Conservation (phyloP, 2,888 invertebrate genomes). For the Calephelis perditalis region DNA sequence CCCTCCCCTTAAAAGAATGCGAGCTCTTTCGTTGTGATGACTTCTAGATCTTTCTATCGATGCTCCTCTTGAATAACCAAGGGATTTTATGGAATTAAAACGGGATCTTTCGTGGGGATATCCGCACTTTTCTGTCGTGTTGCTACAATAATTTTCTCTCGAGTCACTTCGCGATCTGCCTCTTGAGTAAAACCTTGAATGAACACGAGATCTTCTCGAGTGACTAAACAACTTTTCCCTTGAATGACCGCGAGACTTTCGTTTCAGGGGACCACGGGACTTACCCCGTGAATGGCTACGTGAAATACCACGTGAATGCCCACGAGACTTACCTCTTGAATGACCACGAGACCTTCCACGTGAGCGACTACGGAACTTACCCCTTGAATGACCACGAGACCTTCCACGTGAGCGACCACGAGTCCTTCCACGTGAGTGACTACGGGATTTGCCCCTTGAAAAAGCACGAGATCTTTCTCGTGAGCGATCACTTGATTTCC, state of each 20-base stretch:
- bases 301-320: constrained; percentile 23
- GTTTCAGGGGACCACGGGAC: constrained; percentile 26
- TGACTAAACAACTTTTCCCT: constrained; percentile 21
- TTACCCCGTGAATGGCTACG: constrained; percentile 16
- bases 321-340: constrained; percentile 19
- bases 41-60: background rate
- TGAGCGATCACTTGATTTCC: constrained; percentile 12
- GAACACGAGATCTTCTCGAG: constrained; percentile 24
- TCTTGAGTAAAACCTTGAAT: constrained; percentile 21
- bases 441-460: constrained; percentile 18
- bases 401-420: constrained; percentile 16
- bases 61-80: constrained; percentile 18
- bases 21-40: constrained; percentile 11
- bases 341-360: constrained; percentile 13
- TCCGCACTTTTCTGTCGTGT: no score
- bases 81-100: constrained; percentile 22
- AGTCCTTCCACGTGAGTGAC: constrained; percentile 14
- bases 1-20: constrained; percentile 16
- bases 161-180: constrained; percentile 1
- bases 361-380: constrained; percentile 14
- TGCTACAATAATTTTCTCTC: background rate
- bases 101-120: constrained; percentile 15
- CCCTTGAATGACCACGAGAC: constrained; percentile 20
- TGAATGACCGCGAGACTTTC: constrained; percentile 25
- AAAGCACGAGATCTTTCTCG: constrained; percentile 19